These are phyloP conservation scores for Harmothoe impar DNA, from an alignment of 2,888 invertebrate species.

Conservation along the genomic window DNA sequence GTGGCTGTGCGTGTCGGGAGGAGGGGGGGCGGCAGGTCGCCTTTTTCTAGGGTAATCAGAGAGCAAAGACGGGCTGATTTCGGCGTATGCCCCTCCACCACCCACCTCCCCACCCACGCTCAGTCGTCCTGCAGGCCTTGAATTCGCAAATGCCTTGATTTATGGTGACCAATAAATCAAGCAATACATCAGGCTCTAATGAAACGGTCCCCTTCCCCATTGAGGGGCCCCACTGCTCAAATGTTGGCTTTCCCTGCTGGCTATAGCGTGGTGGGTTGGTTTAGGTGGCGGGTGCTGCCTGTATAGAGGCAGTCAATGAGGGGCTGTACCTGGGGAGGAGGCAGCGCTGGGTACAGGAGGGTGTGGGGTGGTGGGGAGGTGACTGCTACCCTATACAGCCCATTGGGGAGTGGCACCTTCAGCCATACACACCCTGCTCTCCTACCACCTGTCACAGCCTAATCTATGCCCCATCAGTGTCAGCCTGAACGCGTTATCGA, in stretches of 20 bases:
- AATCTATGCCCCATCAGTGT: conserved; percentile 15
- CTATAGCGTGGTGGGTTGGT: neutral
- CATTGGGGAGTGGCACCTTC: neutral
- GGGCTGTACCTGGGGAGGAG: neutral
- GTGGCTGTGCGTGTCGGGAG: neutral
- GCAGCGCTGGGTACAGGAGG: neutral
- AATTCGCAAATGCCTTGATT: conserved; percentile 48
- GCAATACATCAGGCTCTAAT: conserved; percentile 42
- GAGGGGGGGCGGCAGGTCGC: neutral
- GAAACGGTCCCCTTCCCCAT: conserved; percentile 11
- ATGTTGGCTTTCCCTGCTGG: neutral
- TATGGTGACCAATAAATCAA: conserved; percentile 27
- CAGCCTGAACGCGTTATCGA: neutral
- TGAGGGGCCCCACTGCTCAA: neutral
- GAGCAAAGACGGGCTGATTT: neutral
- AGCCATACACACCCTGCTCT: neutral
- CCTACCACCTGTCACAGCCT: neutral
- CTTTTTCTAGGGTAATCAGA: conserved; percentile 19
- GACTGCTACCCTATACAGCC: neutral
- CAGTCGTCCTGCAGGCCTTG: neutral
- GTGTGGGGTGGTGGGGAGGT: neutral
- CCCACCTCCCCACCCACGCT: neutral
- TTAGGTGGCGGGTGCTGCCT: neutral
- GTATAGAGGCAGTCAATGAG: conserved; percentile 16
- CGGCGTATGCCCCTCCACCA: neutral